Conservation (phyloP, 2,113 vertebrate genomes). For the Leucopsar rothschildi region DNA sequence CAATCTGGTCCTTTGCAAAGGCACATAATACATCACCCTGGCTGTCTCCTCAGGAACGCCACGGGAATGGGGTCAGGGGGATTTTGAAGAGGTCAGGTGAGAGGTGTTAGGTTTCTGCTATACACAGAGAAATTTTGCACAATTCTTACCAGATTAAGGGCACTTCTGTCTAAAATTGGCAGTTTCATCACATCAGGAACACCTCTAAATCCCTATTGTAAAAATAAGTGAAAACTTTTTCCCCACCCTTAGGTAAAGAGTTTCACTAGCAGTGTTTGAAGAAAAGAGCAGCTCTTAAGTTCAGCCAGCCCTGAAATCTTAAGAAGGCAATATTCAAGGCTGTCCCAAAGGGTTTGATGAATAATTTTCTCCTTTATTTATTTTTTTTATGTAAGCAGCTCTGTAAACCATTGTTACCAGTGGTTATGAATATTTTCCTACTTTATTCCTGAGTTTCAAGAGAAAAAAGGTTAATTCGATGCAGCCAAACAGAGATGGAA, state of each 20-base stretch:
- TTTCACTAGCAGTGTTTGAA: not conserved
- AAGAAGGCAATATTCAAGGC: not conserved
- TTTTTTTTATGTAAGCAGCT: not conserved
- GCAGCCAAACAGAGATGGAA: not conserved
- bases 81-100: not conserved
- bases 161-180: not conserved
- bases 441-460: not conserved
- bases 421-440: not conserved
- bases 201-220: constrained; percentile 1
- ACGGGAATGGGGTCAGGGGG: not conserved
- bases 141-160: not conserved
- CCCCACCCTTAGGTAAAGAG: not conserved
- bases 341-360: not conserved
- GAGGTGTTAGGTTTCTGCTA: not conserved
- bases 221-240: not conserved
- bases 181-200: not conserved
- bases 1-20: not conserved
- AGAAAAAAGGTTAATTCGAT: not conserved
- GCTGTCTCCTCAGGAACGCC: not conserved
- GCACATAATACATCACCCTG: not conserved
- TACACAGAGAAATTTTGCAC: not conserved
- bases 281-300: not conserved
- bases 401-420: not conserved
- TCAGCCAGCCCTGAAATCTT: not conserved
- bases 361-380: not conserved